Evolutionary conservation across 2,888 invertebrate species (phyloP).

Genomic region (Yponomeuta cagnagella): DNA sequence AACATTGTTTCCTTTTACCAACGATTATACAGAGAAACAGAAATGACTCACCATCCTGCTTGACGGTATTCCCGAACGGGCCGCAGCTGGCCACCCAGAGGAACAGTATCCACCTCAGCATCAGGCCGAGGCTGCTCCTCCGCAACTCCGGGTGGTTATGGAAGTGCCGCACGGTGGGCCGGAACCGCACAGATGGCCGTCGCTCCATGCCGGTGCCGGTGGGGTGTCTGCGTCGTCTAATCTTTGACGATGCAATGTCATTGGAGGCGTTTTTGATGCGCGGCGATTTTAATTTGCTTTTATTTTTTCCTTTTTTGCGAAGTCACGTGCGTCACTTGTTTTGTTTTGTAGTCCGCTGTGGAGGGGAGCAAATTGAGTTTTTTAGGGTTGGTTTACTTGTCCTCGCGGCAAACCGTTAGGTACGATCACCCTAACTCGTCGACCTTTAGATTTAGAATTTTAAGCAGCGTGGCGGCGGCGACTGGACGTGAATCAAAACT

Average conservation of each 20-base stretch:
- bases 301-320: neutral
- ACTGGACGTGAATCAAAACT: no score
- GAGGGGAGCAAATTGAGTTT: neutral
- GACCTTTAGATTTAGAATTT: no score
- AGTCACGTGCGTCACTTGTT: neutral
- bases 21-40: neutral
- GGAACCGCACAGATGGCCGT: conserved; percentile 36
- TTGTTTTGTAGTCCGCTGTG: neutral
- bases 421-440: no score
- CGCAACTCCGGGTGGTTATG: conserved; percentile 67
- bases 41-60: conserved; percentile 62
- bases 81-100: conserved; percentile 64
- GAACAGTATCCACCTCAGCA: conserved; percentile 64
- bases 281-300: conserved; percentile 18
- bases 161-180: conserved; percentile 63
- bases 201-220: conserved; percentile 45
- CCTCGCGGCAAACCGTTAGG: neutral
- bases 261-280: conserved; percentile 25
- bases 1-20: neutral
- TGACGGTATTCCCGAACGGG: conserved; percentile 62
- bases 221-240: neutral
- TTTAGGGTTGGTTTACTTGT: neutral
- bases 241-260: conserved; percentile 26
- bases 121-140: conserved; percentile 47
- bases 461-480: no score